A percentile compares a stretch with the other conserved stretches of the same genome.
These are phyloP conservation scores for Batillaria attramentaria DNA, from an alignment of 1,140 invertebrate genomes.

Conservation along the genomic window DNA sequence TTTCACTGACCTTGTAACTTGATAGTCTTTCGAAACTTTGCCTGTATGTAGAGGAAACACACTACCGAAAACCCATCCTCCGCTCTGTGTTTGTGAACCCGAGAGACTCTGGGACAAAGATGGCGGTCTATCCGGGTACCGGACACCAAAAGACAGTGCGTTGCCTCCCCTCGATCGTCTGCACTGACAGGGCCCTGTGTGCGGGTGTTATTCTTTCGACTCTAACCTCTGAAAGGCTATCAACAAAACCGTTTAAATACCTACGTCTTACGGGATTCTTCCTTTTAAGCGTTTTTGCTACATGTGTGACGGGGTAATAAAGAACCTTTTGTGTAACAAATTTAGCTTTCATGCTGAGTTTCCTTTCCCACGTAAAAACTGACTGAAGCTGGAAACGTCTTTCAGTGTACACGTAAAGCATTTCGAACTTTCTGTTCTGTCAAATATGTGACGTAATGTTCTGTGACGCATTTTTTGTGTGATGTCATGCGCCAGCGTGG, in stretches of 20 bases:
- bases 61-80: too few species aligned
- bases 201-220: too few species aligned
- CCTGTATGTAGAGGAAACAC: conserved; percentile 3
- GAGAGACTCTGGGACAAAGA: too few species aligned
- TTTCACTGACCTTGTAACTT: not conserved
- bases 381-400: too few species aligned
- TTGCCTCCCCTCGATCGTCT: conserved; percentile 24
- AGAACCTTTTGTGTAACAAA: not conserved
- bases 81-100: too few species aligned
- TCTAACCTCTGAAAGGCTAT: not conserved
- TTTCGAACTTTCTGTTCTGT: too few species aligned
- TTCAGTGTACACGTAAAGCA: too few species aligned
- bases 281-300: not conserved
- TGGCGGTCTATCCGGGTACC: conserved; percentile 18
- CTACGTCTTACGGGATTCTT: not conserved
- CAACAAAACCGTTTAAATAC: not conserved
- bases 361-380: not conserved
- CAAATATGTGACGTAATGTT: too few species aligned
- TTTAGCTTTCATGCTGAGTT: too few species aligned
- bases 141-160: conserved; percentile 1
- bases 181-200: not conserved
- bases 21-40: not conserved
- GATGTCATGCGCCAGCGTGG: too few species aligned
- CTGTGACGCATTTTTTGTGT: too few species aligned
- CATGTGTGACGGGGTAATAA: not conserved